phyloP scores from a whole-genome alignment of 2,888 invertebrate genomes.

The Eupeodes latifasciatus region DNA sequence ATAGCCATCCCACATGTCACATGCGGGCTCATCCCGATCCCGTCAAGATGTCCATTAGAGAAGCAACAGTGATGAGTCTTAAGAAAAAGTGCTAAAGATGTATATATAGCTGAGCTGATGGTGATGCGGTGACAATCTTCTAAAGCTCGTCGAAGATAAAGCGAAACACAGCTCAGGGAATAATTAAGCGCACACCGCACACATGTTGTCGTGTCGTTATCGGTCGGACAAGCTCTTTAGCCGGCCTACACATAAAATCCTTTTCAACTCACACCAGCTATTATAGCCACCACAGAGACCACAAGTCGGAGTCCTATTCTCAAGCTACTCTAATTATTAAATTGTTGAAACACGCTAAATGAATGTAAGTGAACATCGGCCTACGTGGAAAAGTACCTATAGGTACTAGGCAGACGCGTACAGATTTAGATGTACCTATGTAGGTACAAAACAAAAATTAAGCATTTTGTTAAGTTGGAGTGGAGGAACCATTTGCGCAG shows the following conservation, averaged over 20 bases:
- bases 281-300: neutral
- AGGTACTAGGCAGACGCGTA: no score
- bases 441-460: neutral
- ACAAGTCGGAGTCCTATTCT: constrained; percentile 25
- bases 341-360: constrained; percentile 73
- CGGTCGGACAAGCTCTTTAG: constrained; percentile 71
- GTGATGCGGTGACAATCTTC: constrained; percentile 51
- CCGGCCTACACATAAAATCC: constrained; percentile 61
- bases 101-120: neutral
- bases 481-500: constrained; percentile 19
- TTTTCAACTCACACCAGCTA: constrained; percentile 25
- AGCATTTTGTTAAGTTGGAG: neutral
- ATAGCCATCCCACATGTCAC: constrained; percentile 64
- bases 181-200: constrained; percentile 71
- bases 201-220: constrained; percentile 68
- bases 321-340: constrained; percentile 71
- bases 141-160: constrained; percentile 51
- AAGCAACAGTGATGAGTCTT: constrained; percentile 30
- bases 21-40: constrained; percentile 27
- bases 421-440: no score
- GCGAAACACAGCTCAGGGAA: constrained; percentile 48
- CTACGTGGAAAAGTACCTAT: constrained; percentile 30
- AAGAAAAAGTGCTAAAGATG: constrained; percentile 10
- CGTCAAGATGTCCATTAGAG: constrained; percentile 63
- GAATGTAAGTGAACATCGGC: constrained; percentile 51